These are phyloP conservation scores for Toxotes lorentzi DNA, from an alignment of 2,797 vertebrate genomes.

Conservation along the genomic window DNA sequence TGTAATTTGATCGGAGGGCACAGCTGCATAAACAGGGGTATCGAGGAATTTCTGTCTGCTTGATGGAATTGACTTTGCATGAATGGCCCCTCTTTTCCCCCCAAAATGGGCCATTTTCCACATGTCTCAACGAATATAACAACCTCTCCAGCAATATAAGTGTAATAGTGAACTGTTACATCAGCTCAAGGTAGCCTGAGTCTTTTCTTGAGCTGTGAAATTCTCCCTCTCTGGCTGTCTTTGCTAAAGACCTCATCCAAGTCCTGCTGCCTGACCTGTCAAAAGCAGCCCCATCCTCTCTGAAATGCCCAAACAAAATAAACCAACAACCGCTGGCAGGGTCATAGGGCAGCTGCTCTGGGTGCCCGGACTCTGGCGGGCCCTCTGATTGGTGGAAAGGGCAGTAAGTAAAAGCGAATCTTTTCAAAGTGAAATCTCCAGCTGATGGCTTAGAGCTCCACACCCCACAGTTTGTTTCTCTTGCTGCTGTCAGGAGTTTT, in stretches of 20 bases:
- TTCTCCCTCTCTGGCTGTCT: constrained; percentile 74
- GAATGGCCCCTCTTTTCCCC: constrained; percentile 79
- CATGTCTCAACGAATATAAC: constrained; percentile 92
- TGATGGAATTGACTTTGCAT: constrained; percentile 94
- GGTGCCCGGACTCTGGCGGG: constrained; percentile 80
- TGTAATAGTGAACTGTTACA: constrained; percentile 55
- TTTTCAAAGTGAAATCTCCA: constrained; percentile 88
- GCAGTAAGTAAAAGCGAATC: constrained; percentile 81
- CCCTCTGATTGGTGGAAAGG: constrained; percentile 83
- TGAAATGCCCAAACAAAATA: constrained; percentile 81
- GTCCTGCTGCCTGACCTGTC: constrained; percentile 84
- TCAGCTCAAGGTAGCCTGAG: constrained; percentile 56
- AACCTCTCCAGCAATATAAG: constrained; percentile 73
- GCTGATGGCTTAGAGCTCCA: constrained; percentile 86
- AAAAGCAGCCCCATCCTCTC: constrained; percentile 78
- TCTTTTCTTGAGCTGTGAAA: constrained; percentile 73
- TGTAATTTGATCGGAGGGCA: constrained; percentile 94
- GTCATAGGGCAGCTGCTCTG: constrained; percentile 83
- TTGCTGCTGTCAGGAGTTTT: constrained; percentile 84
- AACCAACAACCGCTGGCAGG: constrained; percentile 82
- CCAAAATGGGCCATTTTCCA: constrained; percentile 91
- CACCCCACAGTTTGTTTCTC: constrained; percentile 83
- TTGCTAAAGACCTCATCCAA: constrained; percentile 81
- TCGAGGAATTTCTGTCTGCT: constrained; percentile 92
- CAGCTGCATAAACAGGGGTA: constrained; percentile 98